Base-by-base conservation (phyloP, 1,140 invertebrate species). In the Drosophila punjabiensis region DNA sequence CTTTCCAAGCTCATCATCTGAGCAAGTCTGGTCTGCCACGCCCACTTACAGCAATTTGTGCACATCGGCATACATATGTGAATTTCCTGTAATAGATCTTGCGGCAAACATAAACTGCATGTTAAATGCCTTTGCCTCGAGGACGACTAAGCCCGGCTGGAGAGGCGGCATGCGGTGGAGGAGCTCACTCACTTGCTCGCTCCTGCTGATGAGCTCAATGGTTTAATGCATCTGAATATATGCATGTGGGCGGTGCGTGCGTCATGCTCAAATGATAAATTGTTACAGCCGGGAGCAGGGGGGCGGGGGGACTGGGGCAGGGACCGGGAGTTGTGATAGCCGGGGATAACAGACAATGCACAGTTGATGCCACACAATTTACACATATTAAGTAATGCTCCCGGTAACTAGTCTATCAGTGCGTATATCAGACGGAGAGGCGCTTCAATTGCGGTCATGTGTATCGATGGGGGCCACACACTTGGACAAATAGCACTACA, bases 341-440 rank as follows among this genome's bases (percentile, higher is more conserved):
- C 63, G 63, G 74, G 88, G 85, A 88, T 88, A 88, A 90, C 85
- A 81, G 76, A 82, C 81, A 90, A 89, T 88, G 85, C 78, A 90
- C 83, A 90, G 85, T 85, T 88, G 85, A 88, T 90, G 85, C 85
- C 85, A 90, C 86, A 89, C 86, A 89, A 86, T 89, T 89, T 90
- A 82, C 85, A 86, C 85, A 89, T 89, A 89, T 89, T 89, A 89
- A 89, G 86, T 90, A 90, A 89, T 89, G 79, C 82, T 80, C 66
- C 82, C 76, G 86, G 82, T 82, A 84, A 89, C 84, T 82, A 73
- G 58, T 68, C 60, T 83, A 83, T 83, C 66, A 83, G 65, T 76
- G 70, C 59, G 67, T 68, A 64, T 59, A 67, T 69, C 81, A 71
- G 56, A 45, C 64, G 14, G 32, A 62, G 70, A 62, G 71, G 37